phyloP scores from a whole-genome alignment of 2,888 invertebrate species.

The Bimastos eiseni region DNA sequence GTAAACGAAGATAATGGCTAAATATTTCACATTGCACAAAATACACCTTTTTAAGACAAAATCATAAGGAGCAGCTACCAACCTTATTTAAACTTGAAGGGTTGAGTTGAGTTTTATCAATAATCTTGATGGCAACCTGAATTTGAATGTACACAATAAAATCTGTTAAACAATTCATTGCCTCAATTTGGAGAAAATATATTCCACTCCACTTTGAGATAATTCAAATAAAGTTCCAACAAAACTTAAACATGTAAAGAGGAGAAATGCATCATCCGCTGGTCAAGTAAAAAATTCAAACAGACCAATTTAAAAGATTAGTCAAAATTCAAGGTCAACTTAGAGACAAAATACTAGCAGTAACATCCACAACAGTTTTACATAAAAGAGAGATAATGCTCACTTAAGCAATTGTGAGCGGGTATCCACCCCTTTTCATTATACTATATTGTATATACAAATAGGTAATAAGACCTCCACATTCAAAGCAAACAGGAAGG shows the following conservation, averaged over 20 bases:
- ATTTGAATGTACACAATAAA: background rate
- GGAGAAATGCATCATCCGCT: too few species aligned
- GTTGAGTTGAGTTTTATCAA: conserved; percentile 42
- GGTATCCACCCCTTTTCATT: background rate
- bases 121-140: conserved; percentile 43
- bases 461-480: background rate
- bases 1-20: too few species aligned
- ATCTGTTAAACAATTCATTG: background rate
- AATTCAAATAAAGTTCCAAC: conserved; percentile 45
- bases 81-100: conserved; percentile 45
- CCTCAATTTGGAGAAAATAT: too few species aligned
- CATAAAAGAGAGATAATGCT: background rate
- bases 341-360: too few species aligned
- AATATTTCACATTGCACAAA: background rate
- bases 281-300: too few species aligned
- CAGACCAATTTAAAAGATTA: too few species aligned
- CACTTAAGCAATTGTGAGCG: background rate
- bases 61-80: background rate
- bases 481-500: background rate
- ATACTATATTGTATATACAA: background rate
- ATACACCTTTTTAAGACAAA: background rate
- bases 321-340: too few species aligned
- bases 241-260: too few species aligned
- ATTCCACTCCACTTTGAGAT: too few species aligned
- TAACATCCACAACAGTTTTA: too few species aligned